phyloP scores from a whole-genome alignment of 2,888 invertebrate genomes.

The Crepidodera aurea region DNA sequence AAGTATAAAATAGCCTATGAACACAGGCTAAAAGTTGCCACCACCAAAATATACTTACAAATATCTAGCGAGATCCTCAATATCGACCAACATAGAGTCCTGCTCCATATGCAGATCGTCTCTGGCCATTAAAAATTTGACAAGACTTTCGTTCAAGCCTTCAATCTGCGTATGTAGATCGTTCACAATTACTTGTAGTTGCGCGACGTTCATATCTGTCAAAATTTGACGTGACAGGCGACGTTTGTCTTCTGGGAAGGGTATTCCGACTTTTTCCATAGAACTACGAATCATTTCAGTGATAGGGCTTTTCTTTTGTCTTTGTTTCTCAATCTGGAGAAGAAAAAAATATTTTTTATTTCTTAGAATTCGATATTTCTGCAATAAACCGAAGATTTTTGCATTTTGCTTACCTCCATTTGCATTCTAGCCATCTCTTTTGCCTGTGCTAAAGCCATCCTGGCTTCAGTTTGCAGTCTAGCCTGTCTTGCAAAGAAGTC shows the following conservation, averaged over 20 bases:
- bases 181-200: constrained; percentile 93
- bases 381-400: too few relatives aligned
- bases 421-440: constrained; percentile 92
- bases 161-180: constrained; percentile 95
- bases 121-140: constrained; percentile 87
- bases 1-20: too few relatives aligned
- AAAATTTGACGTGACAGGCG: constrained; percentile 85
- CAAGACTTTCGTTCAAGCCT: constrained; percentile 88
- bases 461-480: constrained; percentile 84
- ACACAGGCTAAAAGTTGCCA: too few relatives aligned
- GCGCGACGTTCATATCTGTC: constrained; percentile 93
- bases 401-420: constrained; percentile 77
- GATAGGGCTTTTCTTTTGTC: constrained; percentile 80
- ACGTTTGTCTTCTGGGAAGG: constrained; percentile 82
- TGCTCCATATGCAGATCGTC: constrained; percentile 98
- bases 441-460: constrained; percentile 87
- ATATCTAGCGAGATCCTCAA: constrained; percentile 92
- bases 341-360: constrained; percentile 17
- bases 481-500: constrained; percentile 85
- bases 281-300: constrained; percentile 86
- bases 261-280: constrained; percentile 82
- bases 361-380: too few relatives aligned
- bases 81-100: constrained; percentile 96
- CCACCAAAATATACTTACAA: constrained; percentile 77
- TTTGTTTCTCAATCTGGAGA: constrained; percentile 69